These are phyloP conservation scores for Palaemon carinicauda DNA, from an alignment of 1,140 invertebrate genomes.

Conservation along the genomic window DNA sequence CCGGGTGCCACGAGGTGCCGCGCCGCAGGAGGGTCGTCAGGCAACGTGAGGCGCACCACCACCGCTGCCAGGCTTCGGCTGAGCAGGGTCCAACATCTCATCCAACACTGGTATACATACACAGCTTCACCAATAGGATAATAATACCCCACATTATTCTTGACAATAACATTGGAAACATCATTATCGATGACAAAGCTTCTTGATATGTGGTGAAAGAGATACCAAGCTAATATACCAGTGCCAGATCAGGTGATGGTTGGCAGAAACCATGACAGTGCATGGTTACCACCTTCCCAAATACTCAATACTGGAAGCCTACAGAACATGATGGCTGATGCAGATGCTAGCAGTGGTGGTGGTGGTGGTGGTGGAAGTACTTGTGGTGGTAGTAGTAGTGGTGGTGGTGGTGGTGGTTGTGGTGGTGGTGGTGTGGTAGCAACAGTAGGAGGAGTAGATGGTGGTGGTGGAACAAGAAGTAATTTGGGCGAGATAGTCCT, in stretches of 20 bases:
- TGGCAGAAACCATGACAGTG: constrained; percentile 1
- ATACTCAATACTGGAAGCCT: constrained; percentile 11
- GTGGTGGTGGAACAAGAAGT: constrained; percentile 51
- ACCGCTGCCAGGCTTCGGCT: background rate
- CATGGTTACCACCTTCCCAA: background rate
- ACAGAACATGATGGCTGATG: constrained; percentile 17
- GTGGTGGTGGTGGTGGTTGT: constrained; percentile 33
- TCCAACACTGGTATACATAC: background rate
- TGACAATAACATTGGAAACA: no score
- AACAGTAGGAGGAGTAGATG: constrained; percentile 42
- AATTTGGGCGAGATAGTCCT: constrained; percentile 51
- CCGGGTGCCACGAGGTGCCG: constrained; percentile 54
- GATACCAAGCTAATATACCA: background rate
- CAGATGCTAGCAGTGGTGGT: constrained; percentile 38
- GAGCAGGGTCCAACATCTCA: constrained; percentile 8
- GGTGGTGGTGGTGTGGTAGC: constrained; percentile 28
- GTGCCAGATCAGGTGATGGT: constrained; percentile 7
- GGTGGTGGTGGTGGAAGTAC: constrained; percentile 3
- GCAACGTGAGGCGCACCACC: background rate
- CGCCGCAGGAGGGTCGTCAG: constrained; percentile 12
- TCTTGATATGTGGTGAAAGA: background rate
- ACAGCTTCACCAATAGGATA: background rate
- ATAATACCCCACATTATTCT: background rate
- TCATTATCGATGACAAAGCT: no score
- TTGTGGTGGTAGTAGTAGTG: constrained; percentile 29